Base-by-base conservation (phyloP, 2,113 vertebrate genomes). In the Verasper variegatus region DNA sequence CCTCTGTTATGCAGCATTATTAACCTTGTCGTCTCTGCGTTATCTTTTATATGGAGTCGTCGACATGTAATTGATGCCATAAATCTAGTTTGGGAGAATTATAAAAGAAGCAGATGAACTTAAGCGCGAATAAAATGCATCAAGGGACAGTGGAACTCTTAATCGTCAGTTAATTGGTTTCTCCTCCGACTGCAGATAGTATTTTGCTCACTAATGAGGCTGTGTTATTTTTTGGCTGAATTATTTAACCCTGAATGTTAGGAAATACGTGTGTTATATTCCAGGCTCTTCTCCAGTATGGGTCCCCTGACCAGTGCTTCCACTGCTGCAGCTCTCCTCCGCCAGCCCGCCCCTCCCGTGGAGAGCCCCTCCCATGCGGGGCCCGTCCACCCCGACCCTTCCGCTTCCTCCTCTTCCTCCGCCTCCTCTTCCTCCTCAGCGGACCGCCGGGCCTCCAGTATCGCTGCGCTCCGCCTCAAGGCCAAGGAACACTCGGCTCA, bases 401-500 rank as follows among this genome's bases (percentile, higher is more conserved):
- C 90, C 68, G 78, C 90, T 55, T 4, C 62, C 23, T 92, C 97
- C 35, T n/a, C 51, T 21, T 94, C 93, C 49, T 80, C 92, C n/a
- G n/a, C n/a, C 59, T 70, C 92, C 59, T 71, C 92, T 71, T 78
- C 93, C 45, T 86, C 93, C 63, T 82, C 95, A 0, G 97, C 97
- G 7, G 97, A 98, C 93, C 95, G 97, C 80, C 93, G 97, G 76
- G 97, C 97, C 37, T 98, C 97, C 57, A 98, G 97, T 91, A 98
- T 98, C 83, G 97, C 97, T 2, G 97, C 97, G 6, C 94, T 98
- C 89, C 94, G 97, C 92, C 96, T 98, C 91, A 98, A 98, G 93
- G 97, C 97, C 76, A 98, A 97, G 92, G 97, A 98, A 92, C 97
- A 98, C 91, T 97, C 97, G 3, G 98, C 98, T 64, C 97, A 99